A percentile compares a stretch with the other conserved stretches of the same genome.
phyloP scores from a whole-genome alignment of 1,140 invertebrate genomes.

The Phocides pigmalion region DNA sequence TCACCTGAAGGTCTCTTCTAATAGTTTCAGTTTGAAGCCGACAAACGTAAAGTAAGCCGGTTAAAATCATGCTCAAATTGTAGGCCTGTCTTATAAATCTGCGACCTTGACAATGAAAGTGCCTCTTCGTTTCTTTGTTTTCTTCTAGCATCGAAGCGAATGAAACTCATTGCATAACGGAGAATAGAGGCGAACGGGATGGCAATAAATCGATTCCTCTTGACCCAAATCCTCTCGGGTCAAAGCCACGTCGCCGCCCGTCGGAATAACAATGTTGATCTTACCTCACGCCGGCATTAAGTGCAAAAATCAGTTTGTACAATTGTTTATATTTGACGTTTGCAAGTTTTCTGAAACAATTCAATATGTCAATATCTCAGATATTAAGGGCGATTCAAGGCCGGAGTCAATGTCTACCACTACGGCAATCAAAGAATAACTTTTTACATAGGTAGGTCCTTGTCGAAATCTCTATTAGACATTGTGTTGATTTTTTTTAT shows the following conservation, averaged over 20 bases:
- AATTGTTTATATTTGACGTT: background rate
- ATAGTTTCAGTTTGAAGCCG: background rate
- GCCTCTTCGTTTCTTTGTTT: slow-evolving; percentile 21
- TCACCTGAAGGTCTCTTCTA: slow-evolving; percentile 9
- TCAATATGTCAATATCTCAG: no score
- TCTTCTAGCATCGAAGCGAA: slow-evolving; percentile 15
- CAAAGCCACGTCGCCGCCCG: slow-evolving; percentile 66
- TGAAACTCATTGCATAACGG: slow-evolving; percentile 41
- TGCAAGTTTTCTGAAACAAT: background rate
- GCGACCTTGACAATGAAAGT: slow-evolving; percentile 24
- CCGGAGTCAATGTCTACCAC: no score
- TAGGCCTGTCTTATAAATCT: background rate
- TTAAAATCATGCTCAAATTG: no score
- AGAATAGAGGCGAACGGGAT: slow-evolving; percentile 43
- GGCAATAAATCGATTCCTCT: slow-evolving; percentile 71
- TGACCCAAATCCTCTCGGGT: slow-evolving; percentile 70
- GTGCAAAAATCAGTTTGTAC: background rate
- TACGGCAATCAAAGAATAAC: no score
- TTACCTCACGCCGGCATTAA: slow-evolving; percentile 1
- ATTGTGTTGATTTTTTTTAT: no score
- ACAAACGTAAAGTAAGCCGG: background rate
- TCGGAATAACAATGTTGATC: slow-evolving; percentile 55
- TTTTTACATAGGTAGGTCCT: no score
- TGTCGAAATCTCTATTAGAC: no score
- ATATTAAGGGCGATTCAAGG: no score